Evolutionary conservation across 2,113 vertebrate species (phyloP), one percentile per base, ranked within the genome.

Genomic region (Lasiurus borealis): DNA sequence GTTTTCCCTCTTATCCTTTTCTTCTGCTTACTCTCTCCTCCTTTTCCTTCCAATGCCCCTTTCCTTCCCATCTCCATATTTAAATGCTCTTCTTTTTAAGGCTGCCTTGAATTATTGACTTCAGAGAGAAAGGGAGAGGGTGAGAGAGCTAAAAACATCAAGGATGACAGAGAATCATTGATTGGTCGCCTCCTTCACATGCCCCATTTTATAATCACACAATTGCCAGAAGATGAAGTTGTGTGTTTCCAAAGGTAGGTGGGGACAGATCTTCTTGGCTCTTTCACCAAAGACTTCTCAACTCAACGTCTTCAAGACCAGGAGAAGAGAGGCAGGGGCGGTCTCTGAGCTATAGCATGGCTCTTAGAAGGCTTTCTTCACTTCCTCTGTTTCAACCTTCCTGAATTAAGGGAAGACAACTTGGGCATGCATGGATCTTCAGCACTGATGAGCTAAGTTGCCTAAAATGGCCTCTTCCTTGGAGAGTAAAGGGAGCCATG

Each of bases 201-300:
- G 23, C 23, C 57, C 57, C 31, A 14, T 68, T 89, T 66, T 13
- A 23, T 15, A 62, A 9, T 44, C 44, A 23, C 8, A 19, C n/a
- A 29, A 8, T 19, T 40, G 57, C 8, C 23, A 52, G 48, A 19
- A 31, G 48, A 23, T 69, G 31, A 77, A 14, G 36, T 3, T n/a
- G 34, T 78, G 64, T 13, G 73, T 36, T 77, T 77, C 88, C 14
- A 62, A 1, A 16, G 31, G 27, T 0, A 54, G 66, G 14, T 18
- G 18, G 29, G 31, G 34, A 0, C 6, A 50, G 71, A 15, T 18
- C 10, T 40, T 34, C 10, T 21, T 25, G 44, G 31, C 21, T 54
- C 9, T 66, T 57, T 83, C 1, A 0, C 2, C 15, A 44, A 14
- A 27, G 4, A 29, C 4, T 4, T n/a, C 16, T 83, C 0, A 0